A percentile compares a stretch with the other conserved stretches of the same genome.
These are phyloP conservation scores for Triplophysa bombifrons DNA, from an alignment of 2,797 vertebrate genomes.

Conservation along the genomic window DNA sequence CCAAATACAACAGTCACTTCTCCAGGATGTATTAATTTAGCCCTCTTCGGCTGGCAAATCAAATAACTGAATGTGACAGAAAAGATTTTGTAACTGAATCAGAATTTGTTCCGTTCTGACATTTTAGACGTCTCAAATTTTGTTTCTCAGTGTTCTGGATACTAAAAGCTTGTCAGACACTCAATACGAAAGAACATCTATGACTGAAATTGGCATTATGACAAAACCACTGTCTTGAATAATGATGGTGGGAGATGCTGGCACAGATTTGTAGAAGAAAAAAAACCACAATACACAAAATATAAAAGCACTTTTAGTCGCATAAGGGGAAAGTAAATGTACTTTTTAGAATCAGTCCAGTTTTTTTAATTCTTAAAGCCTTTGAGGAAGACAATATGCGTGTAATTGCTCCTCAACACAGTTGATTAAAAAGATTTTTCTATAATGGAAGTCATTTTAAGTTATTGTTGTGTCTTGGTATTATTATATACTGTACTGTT, in stretches of 20 bases:
- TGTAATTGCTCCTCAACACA: neutral
- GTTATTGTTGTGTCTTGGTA: neutral
- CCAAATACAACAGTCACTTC: conserved; percentile 26
- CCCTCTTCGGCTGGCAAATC: neutral
- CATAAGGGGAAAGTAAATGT: neutral
- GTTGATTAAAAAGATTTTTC: neutral
- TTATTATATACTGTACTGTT: neutral
- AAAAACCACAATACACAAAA: neutral
- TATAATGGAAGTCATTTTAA: neutral
- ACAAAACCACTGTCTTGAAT: neutral
- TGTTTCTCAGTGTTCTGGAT: neutral
- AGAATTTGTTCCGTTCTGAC: conserved; percentile 1
- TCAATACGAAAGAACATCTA: neutral
- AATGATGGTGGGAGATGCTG: neutral
- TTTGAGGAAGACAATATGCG: neutral
- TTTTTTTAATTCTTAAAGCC: neutral
- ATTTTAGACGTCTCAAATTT: neutral
- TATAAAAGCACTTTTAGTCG: neutral
- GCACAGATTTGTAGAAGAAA: neutral
- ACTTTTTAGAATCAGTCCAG: neutral
- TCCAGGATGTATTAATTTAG: neutral
- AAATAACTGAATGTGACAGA: conserved; percentile 3
- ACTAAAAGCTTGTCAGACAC: conserved; percentile 1
- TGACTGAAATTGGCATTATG: neutral
- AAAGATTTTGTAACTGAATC: conserved; percentile 13